A percentile compares a stretch with the other conserved stretches of the same genome.
Evolutionary conservation across 1,140 invertebrate species (phyloP).

Genomic region (Amyelois transitella): DNA sequence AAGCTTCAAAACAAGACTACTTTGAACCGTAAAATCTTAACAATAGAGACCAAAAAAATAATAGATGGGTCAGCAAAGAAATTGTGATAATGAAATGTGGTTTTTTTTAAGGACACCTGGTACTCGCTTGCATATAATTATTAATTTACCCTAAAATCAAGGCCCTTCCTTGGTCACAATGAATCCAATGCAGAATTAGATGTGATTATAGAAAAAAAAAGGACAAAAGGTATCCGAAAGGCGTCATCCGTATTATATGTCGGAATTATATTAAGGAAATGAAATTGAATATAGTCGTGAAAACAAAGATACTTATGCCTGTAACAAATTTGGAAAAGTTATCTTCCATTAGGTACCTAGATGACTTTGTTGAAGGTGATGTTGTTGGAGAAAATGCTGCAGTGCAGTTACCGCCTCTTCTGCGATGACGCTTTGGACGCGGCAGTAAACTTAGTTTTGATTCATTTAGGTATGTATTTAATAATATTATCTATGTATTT

Average conservation of each 20-base stretch:
- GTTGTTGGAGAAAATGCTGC: too few relatives aligned
- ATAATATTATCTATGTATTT: too few relatives aligned
- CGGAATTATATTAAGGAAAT: too few relatives aligned
- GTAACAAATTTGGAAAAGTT: too few relatives aligned
- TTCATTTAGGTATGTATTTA: too few relatives aligned
- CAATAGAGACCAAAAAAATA: slow-evolving; percentile 4
- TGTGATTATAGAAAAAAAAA: background rate
- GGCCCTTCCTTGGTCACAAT: background rate
- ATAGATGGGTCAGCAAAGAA: slow-evolving; percentile 22
- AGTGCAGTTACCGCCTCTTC: too few relatives aligned
- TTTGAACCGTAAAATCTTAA: background rate
- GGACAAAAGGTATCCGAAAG: background rate
- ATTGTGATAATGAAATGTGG: slow-evolving; percentile 16
- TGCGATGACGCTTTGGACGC: too few relatives aligned
- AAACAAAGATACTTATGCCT: too few relatives aligned
- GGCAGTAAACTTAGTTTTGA: too few relatives aligned
- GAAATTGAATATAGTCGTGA: too few relatives aligned
- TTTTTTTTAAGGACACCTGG: slow-evolving; percentile 26
- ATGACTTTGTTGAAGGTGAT: too few relatives aligned
- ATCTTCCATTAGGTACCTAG: too few relatives aligned
- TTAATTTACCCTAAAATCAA: slow-evolving; percentile 15
- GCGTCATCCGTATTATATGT: background rate
- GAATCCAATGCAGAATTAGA: background rate
- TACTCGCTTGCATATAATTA: slow-evolving; percentile 24
- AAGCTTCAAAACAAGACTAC: background rate